phyloP scores from a whole-genome alignment of 2,888 invertebrate genomes.

The Seladonia tumulorum region DNA sequence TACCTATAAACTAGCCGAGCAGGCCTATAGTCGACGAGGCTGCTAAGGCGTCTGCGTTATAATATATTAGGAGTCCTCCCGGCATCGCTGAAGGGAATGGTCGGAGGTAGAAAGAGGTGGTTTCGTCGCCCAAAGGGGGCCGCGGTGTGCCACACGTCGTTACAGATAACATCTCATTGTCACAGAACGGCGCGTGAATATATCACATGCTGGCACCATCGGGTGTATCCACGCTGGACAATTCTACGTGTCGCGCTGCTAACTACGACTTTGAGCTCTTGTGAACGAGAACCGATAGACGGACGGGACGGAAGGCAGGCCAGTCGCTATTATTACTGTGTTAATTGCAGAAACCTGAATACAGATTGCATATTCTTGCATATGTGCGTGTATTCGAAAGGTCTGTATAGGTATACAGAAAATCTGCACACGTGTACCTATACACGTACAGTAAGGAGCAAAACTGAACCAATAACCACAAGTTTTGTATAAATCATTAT shows the following conservation, averaged over 20 bases:
- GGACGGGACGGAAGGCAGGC: constrained; percentile 2
- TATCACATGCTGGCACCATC: constrained; percentile 71
- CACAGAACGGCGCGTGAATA: constrained; percentile 76
- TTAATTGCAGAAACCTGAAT: constrained; percentile 4
- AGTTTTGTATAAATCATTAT: too few relatives aligned
- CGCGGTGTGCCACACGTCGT: constrained; percentile 71
- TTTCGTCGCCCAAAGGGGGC: constrained; percentile 64
- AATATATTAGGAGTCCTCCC: constrained; percentile 68
- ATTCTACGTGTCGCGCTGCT: constrained; percentile 47
- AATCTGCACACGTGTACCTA: background rate
- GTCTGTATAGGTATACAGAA: background rate
- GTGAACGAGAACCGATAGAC: constrained; percentile 34
- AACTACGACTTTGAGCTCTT: constrained; percentile 38
- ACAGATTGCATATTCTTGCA: constrained; percentile 3
- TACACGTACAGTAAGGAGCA: too few relatives aligned
- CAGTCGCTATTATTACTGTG: constrained; percentile 3
- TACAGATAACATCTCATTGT: constrained; percentile 82
- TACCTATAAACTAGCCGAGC: constrained; percentile 78
- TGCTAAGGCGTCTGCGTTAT: constrained; percentile 70
- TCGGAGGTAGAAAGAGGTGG: constrained; percentile 52
- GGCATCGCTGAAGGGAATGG: constrained; percentile 49
- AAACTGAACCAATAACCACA: too few relatives aligned
- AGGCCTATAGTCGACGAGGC: constrained; percentile 59
- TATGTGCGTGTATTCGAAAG: background rate
- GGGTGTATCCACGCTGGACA: constrained; percentile 51